Evolutionary conservation across 2,797 vertebrate species (phyloP).

Genomic region (Urophycis tenuis): DNA sequence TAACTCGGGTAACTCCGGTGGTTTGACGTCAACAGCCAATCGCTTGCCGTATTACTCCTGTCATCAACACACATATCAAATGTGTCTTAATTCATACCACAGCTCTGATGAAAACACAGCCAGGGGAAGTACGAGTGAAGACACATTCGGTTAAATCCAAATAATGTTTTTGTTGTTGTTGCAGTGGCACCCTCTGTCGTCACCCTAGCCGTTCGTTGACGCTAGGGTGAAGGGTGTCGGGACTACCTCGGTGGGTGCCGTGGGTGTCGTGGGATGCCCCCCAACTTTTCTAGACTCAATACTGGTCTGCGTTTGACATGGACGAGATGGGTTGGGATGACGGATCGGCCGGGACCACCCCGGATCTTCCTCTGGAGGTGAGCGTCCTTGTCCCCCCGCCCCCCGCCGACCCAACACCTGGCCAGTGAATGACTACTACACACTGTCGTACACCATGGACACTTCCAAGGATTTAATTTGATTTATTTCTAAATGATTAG

Average conservation of each 20-base stretch:
- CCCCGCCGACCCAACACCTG: background rate
- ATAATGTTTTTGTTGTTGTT: background rate
- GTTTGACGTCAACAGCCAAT: background rate
- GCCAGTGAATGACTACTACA: background rate
- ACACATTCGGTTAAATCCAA: background rate
- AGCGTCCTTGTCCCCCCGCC: slow-evolving; percentile 19
- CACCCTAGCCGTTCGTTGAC: background rate
- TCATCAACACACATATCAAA: background rate
- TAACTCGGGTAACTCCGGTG: background rate
- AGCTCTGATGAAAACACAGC: background rate
- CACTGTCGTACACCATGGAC: background rate
- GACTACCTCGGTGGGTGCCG: background rate
- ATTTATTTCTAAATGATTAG: too few species aligned
- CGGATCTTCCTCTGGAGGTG: slow-evolving; percentile 70
- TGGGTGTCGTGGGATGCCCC: background rate
- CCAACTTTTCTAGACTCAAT: background rate
- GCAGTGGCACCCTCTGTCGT: background rate
- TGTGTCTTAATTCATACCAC: background rate
- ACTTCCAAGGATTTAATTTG: too few species aligned
- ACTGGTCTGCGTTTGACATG: slow-evolving; percentile 27
- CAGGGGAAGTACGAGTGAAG: background rate
- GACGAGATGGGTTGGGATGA: slow-evolving; percentile 39
- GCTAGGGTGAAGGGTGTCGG: background rate
- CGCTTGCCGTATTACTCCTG: background rate
- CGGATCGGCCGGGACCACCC: slow-evolving; percentile 25